A percentile compares a stretch with the other conserved stretches of the same genome.
These are phyloP conservation scores for Nysson spinosus DNA, from an alignment of 2,888 invertebrate genomes.

Conservation along the genomic window DNA sequence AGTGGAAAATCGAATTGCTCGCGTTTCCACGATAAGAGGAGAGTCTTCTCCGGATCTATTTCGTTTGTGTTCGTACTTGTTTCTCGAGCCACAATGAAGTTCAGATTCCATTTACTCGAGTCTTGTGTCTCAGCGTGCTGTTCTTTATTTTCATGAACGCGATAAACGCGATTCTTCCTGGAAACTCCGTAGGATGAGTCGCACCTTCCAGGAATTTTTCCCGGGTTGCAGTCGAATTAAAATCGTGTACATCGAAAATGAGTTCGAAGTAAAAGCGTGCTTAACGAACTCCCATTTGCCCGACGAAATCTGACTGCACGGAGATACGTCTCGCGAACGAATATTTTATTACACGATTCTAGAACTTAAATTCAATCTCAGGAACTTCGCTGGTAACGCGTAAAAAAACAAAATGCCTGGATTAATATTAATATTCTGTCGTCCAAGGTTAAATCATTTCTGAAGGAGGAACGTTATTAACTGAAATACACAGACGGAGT, in stretches of 20 bases:
- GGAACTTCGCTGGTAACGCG: not conserved
- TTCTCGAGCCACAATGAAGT: slow-evolving; percentile 3
- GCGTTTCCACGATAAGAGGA: slow-evolving; percentile 7
- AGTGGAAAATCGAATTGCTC: slow-evolving; percentile 14
- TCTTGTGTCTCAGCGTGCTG: not conserved
- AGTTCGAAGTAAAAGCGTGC: not conserved
- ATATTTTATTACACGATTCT: too few species aligned
- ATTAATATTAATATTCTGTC: too few species aligned
- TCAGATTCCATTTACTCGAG: slow-evolving; percentile 10
- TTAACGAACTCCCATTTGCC: not conserved
- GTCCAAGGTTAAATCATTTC: too few species aligned
- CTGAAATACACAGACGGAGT: too few species aligned
- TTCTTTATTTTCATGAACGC: not conserved
- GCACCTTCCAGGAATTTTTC: too few species aligned
- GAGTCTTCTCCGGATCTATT: slow-evolving; percentile 5
- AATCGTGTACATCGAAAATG: not conserved
- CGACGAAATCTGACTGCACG: not conserved
- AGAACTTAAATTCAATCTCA: not conserved
- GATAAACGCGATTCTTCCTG: not conserved
- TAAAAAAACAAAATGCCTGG: too few species aligned
- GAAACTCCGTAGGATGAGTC: too few species aligned
- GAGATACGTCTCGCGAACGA: too few species aligned
- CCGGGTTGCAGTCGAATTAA: not conserved
- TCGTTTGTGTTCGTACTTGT: not conserved
- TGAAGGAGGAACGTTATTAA: too few species aligned